Percentiles rank a stretch among this genome's conserved stretches.
Evolutionary conservation across 2,888 invertebrate genomes (phyloP).

Genomic region (Mermis nigrescens): DNA sequence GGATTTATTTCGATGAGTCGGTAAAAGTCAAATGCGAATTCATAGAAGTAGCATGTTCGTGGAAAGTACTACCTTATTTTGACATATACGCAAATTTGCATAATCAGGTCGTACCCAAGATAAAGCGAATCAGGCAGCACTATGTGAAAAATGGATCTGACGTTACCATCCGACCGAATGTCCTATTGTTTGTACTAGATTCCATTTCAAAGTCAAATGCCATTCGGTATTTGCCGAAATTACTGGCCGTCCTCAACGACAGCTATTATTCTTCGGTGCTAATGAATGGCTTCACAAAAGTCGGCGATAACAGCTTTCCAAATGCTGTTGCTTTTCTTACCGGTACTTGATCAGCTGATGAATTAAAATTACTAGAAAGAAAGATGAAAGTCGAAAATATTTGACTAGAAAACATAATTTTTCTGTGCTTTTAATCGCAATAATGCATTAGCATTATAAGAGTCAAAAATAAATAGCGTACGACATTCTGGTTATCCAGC

Average conservation of each 20-base stretch:
- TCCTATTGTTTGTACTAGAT: constrained; percentile 35
- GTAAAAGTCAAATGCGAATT: background rate
- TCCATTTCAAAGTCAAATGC: constrained; percentile 34
- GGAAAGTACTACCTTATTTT: background rate
- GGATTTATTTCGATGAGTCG: too few species aligned
- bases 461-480: too few species aligned
- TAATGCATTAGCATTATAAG: too few species aligned
- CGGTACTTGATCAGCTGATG: too few species aligned
- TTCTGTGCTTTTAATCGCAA: too few species aligned
- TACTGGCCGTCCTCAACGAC: constrained; percentile 22
- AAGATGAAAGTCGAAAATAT: too few species aligned
- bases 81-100: background rate
- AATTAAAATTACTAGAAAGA: too few species aligned
- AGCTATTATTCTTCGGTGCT: constrained; percentile 23
- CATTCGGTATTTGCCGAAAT: constrained; percentile 29
- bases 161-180: constrained; percentile 9
- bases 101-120: background rate
- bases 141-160: too few species aligned
- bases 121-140: background rate
- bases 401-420: too few species aligned
- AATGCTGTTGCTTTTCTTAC: constrained; percentile 33
- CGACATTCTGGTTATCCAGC: too few species aligned
- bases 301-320: constrained; percentile 35
- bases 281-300: constrained; percentile 34
- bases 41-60: background rate